A percentile compares a stretch with the other conserved stretches of the same genome.
phyloP scores from a whole-genome alignment of 2,797 vertebrate genomes.

The Gymnocypris eckloni region DNA sequence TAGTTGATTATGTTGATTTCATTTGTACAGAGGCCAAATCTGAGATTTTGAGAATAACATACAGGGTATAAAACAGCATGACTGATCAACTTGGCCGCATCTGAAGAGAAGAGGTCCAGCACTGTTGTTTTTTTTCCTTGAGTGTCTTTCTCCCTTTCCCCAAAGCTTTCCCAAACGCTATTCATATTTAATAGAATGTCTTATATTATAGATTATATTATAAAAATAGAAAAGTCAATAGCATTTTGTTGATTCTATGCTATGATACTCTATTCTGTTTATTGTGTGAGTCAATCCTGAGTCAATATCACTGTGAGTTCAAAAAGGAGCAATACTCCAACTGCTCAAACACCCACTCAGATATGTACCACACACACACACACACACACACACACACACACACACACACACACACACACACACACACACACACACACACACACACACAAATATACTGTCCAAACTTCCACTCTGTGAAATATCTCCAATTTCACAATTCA shows the following conservation, averaged over 20 bases:
- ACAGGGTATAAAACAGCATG: conserved; percentile 57
- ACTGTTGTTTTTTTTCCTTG: conserved; percentile 27
- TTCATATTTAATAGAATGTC: conserved; percentile 41
- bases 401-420: conserved; percentile 14
- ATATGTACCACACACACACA: conserved; percentile 26
- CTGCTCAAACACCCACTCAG: conserved; percentile 45
- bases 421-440: neutral
- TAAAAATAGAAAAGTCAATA: conserved; percentile 36
- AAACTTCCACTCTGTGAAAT: conserved; percentile 15
- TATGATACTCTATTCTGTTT: conserved; percentile 43
- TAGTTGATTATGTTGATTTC: conserved; percentile 33
- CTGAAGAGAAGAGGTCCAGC: conserved; percentile 32
- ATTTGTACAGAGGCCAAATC: conserved; percentile 46
- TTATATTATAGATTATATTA: conserved; percentile 39
- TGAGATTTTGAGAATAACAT: conserved; percentile 38
- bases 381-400: conserved; percentile 5
- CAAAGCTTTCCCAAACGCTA: conserved; percentile 29
- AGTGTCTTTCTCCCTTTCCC: conserved; percentile 10
- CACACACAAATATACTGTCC: neutral
- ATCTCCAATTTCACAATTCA: no score
- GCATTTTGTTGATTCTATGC: conserved; percentile 36
- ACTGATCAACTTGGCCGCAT: conserved; percentile 46
- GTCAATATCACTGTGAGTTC: conserved; percentile 37
- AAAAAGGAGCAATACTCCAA: conserved; percentile 41
- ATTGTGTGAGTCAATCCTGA: conserved; percentile 43